Evolutionary conservation across 2,888 invertebrate genomes (phyloP).

Genomic region (Leucozona laternaria): DNA sequence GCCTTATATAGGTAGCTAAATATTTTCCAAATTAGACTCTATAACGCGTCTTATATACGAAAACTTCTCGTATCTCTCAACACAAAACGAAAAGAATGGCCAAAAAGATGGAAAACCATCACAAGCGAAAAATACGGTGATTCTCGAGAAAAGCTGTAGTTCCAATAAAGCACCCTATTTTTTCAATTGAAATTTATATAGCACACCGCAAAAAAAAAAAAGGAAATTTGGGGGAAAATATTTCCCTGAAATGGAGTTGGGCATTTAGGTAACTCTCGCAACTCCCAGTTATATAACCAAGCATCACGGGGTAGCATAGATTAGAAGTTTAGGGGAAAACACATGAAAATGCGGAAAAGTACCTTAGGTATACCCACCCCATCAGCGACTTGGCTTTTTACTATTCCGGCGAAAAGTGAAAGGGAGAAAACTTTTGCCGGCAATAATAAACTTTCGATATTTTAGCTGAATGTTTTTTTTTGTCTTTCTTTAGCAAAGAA

Average conservation of each 20-base stretch:
- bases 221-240: conserved; percentile 38
- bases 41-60: conserved; percentile 24
- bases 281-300: neutral
- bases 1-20: conserved; percentile 56
- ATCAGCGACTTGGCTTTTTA: neutral
- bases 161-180: conserved; percentile 48
- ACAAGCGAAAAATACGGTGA: conserved; percentile 10
- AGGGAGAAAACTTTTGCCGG: conserved; percentile 41
- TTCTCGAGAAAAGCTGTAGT: conserved; percentile 38
- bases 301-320: neutral
- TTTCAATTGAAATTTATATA: conserved; percentile 38
- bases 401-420: conserved; percentile 35
- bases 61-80: conserved; percentile 17
- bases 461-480: conserved; percentile 16
- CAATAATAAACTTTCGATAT: conserved; percentile 56
- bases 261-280: neutral
- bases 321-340: conserved; percentile 32
- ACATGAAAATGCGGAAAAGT: neutral
- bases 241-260: conserved; percentile 12
- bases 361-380: neutral
- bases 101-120: neutral
- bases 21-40: conserved; percentile 27
- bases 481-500: neutral
- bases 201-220: conserved; percentile 35
- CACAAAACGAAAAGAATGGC: conserved; percentile 27